Base-by-base conservation (phyloP, 2,888 invertebrate genomes). In the Diadromus collaris region DNA sequence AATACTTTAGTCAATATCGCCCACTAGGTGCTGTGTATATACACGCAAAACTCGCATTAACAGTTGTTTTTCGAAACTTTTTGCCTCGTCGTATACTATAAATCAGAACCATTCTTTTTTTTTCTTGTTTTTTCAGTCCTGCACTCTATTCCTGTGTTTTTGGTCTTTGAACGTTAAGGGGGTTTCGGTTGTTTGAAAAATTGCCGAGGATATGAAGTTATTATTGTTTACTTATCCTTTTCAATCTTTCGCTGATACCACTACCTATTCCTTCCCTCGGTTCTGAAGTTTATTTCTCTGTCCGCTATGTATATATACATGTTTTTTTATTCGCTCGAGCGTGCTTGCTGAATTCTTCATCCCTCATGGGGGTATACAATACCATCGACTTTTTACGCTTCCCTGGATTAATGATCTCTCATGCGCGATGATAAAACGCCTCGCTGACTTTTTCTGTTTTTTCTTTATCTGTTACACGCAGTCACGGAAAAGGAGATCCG, bases 401-500 rank as follows among this genome's bases (percentile, higher is more conserved):
- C 48, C 6, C 32, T 51, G 19, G 27, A 58, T 60, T 41, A 21
- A 61, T 24, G n/a, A 19, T 32, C 27, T n/a, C 1, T 24, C 65
- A 56, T 65, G 60, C 61, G 54, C 56, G 61, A 76, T 61, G 58
- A 61, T 76, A 76, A 79, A 13, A 51, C 67, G 77, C 41, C 29
- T 32, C 32, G 29, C 46, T 24, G 34, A 34, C 64, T 69, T 51
- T 77, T 48, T 85, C 81, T 86, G 61, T 85, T 84, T 48, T 86
- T 87, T 86, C 87, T 88, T 92, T 92, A 91, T 95, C 95, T 84
- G 64, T 76, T 73, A 46, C 79, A 79, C 21, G 79, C 95, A 96
- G 96, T 96, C 93, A 96, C 96, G 83, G 96, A 96, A 91, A 96
- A 96, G 92, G 96, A 96, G 92, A 96, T 96, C 86, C 93, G 96